Percentiles rank a stretch among this genome's conserved stretches.
Evolutionary conservation across 92 coral and sea anemone genomes (phyloP).

Genomic region (Phenganax stokvisi): DNA sequence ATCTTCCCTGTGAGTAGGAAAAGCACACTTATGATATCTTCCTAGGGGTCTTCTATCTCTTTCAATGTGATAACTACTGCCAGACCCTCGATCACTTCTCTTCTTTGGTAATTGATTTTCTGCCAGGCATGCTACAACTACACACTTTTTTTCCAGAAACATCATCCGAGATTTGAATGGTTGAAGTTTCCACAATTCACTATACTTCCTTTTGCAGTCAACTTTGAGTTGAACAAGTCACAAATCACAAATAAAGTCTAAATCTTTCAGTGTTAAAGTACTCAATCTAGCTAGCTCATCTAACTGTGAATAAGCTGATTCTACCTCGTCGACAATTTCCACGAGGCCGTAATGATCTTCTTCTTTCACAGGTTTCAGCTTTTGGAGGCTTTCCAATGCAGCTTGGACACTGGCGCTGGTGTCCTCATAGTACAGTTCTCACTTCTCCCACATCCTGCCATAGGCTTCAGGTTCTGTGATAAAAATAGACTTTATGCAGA

Average conservation of each 20-base stretch:
- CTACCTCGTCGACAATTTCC: slow-evolving; percentile 51
- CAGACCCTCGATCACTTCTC: slow-evolving; percentile 17
- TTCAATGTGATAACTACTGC: slow-evolving; percentile 37
- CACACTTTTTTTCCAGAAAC: slow-evolving; percentile 54
- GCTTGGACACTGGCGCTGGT: slow-evolving; percentile 53
- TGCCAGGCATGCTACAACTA: slow-evolving; percentile 53
- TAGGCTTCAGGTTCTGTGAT: slow-evolving; percentile 58
- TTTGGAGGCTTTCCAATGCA: slow-evolving; percentile 49
- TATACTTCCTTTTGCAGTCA: slow-evolving; percentile 55
- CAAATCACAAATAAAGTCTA: slow-evolving; percentile 44
- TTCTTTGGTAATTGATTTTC: slow-evolving; percentile 47
- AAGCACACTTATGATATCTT: slow-evolving; percentile 53
- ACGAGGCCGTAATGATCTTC: slow-evolving; percentile 49
- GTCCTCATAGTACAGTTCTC: slow-evolving; percentile 50
- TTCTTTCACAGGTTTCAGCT: slow-evolving; percentile 46
- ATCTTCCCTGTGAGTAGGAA: slow-evolving; percentile 47
- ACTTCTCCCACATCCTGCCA: slow-evolving; percentile 54
- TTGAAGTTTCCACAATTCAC: slow-evolving; percentile 54
- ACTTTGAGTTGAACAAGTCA: slow-evolving; percentile 44
- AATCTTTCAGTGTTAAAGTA: slow-evolving; percentile 50
- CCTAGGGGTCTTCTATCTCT: slow-evolving; percentile 24
- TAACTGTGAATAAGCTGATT: slow-evolving; percentile 12
- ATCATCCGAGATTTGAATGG: slow-evolving; percentile 54
- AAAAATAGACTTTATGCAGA: slow-evolving; percentile 49
- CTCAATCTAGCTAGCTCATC: no score